These are phyloP conservation scores for Spilarctia lutea DNA, from an alignment of 2,888 invertebrate genomes.

Conservation along the genomic window DNA sequence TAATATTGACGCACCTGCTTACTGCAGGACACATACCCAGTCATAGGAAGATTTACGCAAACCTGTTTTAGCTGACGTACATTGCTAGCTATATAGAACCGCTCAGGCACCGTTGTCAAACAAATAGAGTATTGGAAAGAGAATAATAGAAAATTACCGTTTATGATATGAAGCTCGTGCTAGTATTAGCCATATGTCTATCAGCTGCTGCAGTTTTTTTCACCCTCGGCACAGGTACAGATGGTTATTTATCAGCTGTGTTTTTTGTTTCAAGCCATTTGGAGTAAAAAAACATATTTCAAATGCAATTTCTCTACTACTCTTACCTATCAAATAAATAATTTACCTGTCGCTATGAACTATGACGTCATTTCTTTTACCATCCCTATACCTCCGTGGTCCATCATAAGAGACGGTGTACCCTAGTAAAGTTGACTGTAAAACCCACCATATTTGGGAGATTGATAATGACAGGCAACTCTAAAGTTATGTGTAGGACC, in stretches of 20 bases:
- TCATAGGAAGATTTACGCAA: not conserved
- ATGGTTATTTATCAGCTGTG: conserved; percentile 30
- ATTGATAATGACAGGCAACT: not conserved
- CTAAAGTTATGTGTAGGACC: not conserved
- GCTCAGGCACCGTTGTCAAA: fast-evolving
- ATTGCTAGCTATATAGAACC: conserved; percentile 11
- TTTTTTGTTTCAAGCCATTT: conserved; percentile 11
- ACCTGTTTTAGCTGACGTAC: not conserved
- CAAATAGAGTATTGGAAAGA: conserved; percentile 1
- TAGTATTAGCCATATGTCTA: conserved; percentile 28
- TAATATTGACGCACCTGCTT: conserved; percentile 36
- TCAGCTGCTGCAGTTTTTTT: conserved; percentile 46
- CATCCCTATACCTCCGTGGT: not conserved
- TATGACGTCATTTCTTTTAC: too few relatives aligned
- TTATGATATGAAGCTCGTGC: not conserved
- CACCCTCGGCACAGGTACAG: conserved; percentile 16
- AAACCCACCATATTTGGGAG: not conserved
- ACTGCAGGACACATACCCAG: conserved; percentile 8
- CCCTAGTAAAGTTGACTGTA: not conserved
- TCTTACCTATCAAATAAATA: not conserved
- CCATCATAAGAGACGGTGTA: not conserved
- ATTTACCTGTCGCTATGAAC: not conserved
- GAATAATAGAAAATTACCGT: not conserved
- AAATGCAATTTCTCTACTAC: not conserved
- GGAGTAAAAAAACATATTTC: not conserved